Evolutionary conservation across 2,797 vertebrate genomes (phyloP), one percentile per base, ranked within the genome.

Genomic region (Leptatherina wallacei): DNA sequence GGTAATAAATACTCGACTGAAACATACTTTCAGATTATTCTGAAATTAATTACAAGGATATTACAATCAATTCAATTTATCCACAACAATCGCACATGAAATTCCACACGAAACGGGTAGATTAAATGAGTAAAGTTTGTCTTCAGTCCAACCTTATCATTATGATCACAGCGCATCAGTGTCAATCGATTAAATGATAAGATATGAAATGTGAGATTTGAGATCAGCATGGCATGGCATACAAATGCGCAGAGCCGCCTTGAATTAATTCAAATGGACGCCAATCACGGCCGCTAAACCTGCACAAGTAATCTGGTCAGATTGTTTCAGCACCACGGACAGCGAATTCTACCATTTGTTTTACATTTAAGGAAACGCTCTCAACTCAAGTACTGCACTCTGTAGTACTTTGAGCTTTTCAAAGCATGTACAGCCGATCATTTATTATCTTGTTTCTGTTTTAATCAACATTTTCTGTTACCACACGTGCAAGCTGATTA

Each of bases 271-370:
- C 62, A 29, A 49, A 29, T 36, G 55, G 69, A 75, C 40, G 64
- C 68, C 70, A 66, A 20, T 63, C 61, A 27, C 20, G 33, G 69
- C 29, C 51, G 40, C 36, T 59, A 42, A 61, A 55, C 8, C 35
- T 36, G 59, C 59, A 61, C 0, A 49, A 9, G 18, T 27, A 49
- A 62, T 61, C 61, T 12, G 18, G 52, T 55, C 49, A 6, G 67
- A 5, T 36, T 0, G 58, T 70, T 88, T 87, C 90, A 92, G 92
- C 81, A 93, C 92, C 91, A 35, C 40, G 84, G 91, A 91, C 81
- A 93, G 91, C 40, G 83, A 81, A 65, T 30, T 0, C 29, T 33
- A 27, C 47, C 35, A 36, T 22, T 16, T 3, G 29, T 0, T 20
- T 0, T 61, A 40, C 33, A 40, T 14, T 12, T 2, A 10, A 16